Conservation (phyloP, 2,113 vertebrate genomes). For the Psophia crepitans region DNA sequence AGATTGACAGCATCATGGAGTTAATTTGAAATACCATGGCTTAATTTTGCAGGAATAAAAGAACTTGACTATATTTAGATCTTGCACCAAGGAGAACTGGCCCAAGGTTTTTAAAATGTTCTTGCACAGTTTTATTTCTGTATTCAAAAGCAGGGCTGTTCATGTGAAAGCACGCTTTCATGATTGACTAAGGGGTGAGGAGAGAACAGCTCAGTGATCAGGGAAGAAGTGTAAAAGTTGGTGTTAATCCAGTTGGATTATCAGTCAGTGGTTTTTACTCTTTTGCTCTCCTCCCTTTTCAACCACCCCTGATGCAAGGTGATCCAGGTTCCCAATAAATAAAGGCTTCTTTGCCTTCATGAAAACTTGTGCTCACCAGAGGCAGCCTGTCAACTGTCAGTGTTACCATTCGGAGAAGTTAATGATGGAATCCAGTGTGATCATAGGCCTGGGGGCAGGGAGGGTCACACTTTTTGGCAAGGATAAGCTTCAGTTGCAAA, state of each 20-base stretch:
- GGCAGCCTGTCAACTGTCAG: not conserved
- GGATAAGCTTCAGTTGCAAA: not conserved
- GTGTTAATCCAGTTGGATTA: not conserved
- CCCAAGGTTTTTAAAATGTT: not conserved
- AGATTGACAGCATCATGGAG: not conserved
- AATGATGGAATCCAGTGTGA: not conserved
- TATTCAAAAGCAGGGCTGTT: not conserved
- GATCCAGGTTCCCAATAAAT: not conserved
- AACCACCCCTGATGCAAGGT: not conserved
- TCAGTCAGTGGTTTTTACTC: not conserved
- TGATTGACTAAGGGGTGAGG: not conserved
- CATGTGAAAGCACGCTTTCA: not conserved
- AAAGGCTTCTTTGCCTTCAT: not conserved
- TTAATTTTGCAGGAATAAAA: not conserved
- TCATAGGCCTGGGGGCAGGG: not conserved
- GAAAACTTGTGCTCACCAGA: not conserved
- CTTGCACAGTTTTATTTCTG: not conserved
- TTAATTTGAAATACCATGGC: not conserved
- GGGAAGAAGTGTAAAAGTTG: not conserved
- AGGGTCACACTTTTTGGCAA: not conserved
- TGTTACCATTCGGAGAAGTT: not conserved
- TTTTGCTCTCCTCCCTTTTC: not conserved
- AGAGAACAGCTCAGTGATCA: not conserved
- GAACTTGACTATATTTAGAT: not conserved
- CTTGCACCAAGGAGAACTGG: not conserved